A percentile compares a stretch with the other conserved stretches of the same genome.
Conservation (phyloP, 2,888 invertebrate genomes). For the Lycaena phlaeas region DNA sequence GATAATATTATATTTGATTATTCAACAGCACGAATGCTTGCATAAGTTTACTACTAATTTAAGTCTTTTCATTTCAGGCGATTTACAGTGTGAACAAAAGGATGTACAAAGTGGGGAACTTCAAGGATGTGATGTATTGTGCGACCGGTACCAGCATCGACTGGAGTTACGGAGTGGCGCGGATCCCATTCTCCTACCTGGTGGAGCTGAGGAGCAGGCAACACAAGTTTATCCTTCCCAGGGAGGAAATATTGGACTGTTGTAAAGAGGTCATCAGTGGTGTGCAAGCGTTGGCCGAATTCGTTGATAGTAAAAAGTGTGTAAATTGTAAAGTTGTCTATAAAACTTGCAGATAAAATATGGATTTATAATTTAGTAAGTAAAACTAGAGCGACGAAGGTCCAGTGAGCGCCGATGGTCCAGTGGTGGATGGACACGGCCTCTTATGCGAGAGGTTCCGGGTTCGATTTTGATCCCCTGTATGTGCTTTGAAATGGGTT, state of each 20-base stretch:
- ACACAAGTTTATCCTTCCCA: slow-evolving; percentile 45
- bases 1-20: too few relatives aligned
- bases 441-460: too few relatives aligned
- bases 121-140: slow-evolving; percentile 58
- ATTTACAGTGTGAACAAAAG: slow-evolving; percentile 50
- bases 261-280: slow-evolving; percentile 46
- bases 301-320: slow-evolving; percentile 44
- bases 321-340: too few relatives aligned
- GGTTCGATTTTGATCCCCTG: too few relatives aligned
- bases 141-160: slow-evolving; percentile 61
- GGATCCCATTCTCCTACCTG: slow-evolving; percentile 56
- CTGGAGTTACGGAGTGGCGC: slow-evolving; percentile 60
- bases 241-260: slow-evolving; percentile 44
- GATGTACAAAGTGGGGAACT: slow-evolving; percentile 62
- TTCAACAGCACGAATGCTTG: too few relatives aligned
- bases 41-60: too few relatives aligned
- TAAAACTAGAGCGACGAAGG: too few relatives aligned
- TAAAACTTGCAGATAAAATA: too few relatives aligned
- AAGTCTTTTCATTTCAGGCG: slow-evolving; percentile 35
- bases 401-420: too few relatives aligned
- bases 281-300: slow-evolving; percentile 41
- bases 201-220: slow-evolving; percentile 51
- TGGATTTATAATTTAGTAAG: too few relatives aligned
- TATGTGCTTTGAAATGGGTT: too few relatives aligned
- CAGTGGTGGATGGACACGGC: too few relatives aligned